phyloP scores from a whole-genome alignment of 1,140 invertebrate genomes.

The Cryptotermes secundus region DNA sequence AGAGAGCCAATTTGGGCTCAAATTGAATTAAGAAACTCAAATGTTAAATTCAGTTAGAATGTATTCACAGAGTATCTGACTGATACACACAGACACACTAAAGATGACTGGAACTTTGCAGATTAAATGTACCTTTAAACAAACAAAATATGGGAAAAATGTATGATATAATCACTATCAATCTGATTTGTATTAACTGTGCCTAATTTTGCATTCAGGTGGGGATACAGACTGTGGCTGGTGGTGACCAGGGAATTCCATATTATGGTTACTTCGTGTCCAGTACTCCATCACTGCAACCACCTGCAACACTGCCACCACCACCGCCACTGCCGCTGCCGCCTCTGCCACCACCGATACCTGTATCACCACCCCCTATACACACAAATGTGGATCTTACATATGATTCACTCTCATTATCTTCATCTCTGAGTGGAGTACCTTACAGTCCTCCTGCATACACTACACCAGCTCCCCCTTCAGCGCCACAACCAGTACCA shows the following conservation, averaged over 20 bases:
- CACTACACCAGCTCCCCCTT: neutral
- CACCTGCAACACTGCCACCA: neutral
- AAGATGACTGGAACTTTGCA: too few species aligned
- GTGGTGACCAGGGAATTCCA: neutral
- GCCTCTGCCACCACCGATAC: neutral
- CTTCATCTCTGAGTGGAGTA: neutral
- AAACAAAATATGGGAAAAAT: too few species aligned
- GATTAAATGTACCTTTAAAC: too few species aligned
- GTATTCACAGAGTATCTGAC: too few species aligned
- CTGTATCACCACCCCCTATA: neutral
- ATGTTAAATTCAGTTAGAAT: too few species aligned
- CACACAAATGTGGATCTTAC: slow-evolving; percentile 20
- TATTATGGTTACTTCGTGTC: neutral
- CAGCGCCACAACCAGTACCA: neutral
- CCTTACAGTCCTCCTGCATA: neutral
- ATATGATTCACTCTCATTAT: slow-evolving; percentile 6
- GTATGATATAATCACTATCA: too few species aligned
- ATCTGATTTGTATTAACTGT: too few species aligned
- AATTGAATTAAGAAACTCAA: too few species aligned
- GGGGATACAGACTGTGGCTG: slow-evolving; percentile 8
- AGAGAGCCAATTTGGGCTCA: too few species aligned
- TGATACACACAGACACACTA: too few species aligned
- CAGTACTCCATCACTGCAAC: neutral
- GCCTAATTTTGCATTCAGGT: neutral
- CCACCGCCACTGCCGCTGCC: neutral